These are phyloP conservation scores for Ceuthmochares aereus DNA, from an alignment of 2,113 vertebrate species.

Conservation along the genomic window DNA sequence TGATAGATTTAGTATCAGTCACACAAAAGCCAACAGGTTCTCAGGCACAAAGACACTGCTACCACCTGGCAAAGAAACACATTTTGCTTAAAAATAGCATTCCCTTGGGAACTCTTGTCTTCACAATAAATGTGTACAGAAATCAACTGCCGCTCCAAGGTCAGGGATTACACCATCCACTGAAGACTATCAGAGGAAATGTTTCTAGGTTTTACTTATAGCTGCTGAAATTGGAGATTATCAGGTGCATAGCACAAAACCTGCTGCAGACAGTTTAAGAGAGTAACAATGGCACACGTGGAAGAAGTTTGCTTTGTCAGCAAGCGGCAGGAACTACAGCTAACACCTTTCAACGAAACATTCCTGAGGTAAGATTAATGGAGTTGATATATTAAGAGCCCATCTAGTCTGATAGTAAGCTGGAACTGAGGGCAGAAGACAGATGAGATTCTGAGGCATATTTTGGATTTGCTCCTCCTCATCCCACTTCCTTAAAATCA, in stretches of 20 bases:
- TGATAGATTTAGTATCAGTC: background rate
- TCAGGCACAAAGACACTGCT: background rate
- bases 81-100: background rate
- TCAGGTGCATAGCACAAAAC: background rate
- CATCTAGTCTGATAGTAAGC: background rate
- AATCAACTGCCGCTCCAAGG: background rate
- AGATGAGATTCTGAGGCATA: background rate
- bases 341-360: background rate
- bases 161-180: too few relatives aligned
- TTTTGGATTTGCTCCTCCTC: background rate
- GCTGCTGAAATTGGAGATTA: background rate
- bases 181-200: background rate
- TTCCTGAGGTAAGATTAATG: background rate
- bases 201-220: background rate
- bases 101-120: background rate
- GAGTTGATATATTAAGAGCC: background rate
- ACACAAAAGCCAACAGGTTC: background rate
- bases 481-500: background rate
- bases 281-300: background rate
- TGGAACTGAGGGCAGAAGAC: background rate
- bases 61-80: background rate
- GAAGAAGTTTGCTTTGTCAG: background rate
- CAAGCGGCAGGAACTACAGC: background rate
- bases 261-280: background rate
- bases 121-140: background rate